A percentile compares a stretch with the other conserved stretches of the same genome.
These are phyloP conservation scores for Pitta sordida DNA, from an alignment of 2,113 vertebrate genomes.

Conservation along the genomic window DNA sequence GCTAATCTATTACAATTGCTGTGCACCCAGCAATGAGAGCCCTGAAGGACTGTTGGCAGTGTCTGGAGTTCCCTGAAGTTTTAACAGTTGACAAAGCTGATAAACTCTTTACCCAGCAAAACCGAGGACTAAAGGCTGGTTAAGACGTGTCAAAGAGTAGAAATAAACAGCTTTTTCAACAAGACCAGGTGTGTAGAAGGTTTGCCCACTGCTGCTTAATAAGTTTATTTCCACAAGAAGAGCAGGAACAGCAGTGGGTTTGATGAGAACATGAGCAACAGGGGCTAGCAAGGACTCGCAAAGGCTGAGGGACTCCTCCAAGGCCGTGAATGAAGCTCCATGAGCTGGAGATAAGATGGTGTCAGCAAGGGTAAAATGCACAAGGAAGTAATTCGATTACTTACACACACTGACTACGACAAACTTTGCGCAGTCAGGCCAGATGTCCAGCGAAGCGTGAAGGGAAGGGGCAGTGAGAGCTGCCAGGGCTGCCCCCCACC, in stretches of 20 bases:
- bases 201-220: neutral
- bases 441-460: neutral
- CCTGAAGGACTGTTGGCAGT: rapidly evolving
- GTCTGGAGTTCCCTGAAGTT: neutral
- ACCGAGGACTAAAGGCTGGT: neutral
- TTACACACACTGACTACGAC: slow-evolving; percentile 22
- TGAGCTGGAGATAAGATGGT: slow-evolving; percentile 24
- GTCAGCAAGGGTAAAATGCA: slow-evolving; percentile 28
- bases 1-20: neutral
- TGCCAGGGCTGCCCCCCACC: neutral
- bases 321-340: neutral
- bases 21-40: neutral
- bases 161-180: neutral
- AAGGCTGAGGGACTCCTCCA: neutral
- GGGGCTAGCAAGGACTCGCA: neutral
- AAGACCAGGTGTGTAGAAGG: neutral
- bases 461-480: neutral
- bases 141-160: neutral
- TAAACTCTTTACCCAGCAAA: neutral
- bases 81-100: neutral
- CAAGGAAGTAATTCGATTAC: slow-evolving; percentile 48
- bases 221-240: neutral
- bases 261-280: neutral
- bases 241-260: neutral
- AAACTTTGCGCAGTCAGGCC: neutral